These are phyloP conservation scores for Rhinella marina DNA, from an alignment of 2,797 vertebrate species.

Conservation along the genomic window DNA sequence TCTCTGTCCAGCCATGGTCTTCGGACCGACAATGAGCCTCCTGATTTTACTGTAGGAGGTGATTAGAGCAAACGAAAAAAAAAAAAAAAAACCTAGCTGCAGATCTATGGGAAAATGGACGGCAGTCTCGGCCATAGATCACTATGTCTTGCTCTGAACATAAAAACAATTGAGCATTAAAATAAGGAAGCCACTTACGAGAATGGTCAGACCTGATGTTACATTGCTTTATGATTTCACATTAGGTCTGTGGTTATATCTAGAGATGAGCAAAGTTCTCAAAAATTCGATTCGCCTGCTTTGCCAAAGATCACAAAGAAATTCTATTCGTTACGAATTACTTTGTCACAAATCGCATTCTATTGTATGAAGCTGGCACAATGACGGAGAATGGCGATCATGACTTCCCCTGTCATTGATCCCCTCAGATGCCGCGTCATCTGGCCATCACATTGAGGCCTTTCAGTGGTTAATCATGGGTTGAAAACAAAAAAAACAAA, in stretches of 20 bases:
- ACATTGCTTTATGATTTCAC: slow-evolving; percentile 54
- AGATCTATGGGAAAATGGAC: slow-evolving; percentile 61
- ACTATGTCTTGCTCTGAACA: slow-evolving; percentile 52
- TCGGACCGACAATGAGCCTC: slow-evolving; percentile 60
- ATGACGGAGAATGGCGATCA: too few relatives aligned
- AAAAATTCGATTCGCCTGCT: too few relatives aligned
- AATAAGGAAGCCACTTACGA: slow-evolving; percentile 66
- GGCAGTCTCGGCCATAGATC: slow-evolving; percentile 63
- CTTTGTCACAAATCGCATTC: too few relatives aligned
- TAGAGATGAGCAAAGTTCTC: too few relatives aligned
- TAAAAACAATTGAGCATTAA: slow-evolving; percentile 59
- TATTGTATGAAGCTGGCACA: too few relatives aligned
- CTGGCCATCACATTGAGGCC: too few relatives aligned
- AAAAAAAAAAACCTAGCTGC: slow-evolving; percentile 19
- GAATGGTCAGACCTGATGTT: slow-evolving; percentile 61
- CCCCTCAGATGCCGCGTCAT: too few relatives aligned
- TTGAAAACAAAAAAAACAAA: too few relatives aligned
- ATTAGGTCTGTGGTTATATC: slow-evolving; percentile 23
- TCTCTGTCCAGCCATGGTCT: slow-evolving; percentile 31
- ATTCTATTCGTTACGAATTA: too few relatives aligned
- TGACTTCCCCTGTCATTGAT: too few relatives aligned
- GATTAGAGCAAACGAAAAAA: slow-evolving; percentile 56
- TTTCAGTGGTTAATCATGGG: too few relatives aligned
- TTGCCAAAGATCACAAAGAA: too few relatives aligned
- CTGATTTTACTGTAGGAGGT: slow-evolving; percentile 60